These are phyloP conservation scores for Oncorhynchus kisutch DNA, from an alignment of 2,113 vertebrate species.

Conservation along the genomic window DNA sequence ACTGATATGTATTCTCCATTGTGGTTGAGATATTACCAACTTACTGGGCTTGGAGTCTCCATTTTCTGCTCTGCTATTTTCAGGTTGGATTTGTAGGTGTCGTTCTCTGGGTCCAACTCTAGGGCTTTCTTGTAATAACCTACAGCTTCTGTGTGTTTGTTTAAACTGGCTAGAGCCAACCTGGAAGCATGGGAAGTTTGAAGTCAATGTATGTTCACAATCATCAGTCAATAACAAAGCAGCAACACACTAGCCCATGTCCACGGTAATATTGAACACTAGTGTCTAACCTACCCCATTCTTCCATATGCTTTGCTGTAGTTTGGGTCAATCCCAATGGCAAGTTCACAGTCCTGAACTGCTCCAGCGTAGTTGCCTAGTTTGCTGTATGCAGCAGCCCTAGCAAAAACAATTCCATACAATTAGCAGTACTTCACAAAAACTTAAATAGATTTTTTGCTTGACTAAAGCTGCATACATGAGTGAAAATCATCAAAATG, in stretches of 20 bases:
- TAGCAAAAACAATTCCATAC: conserved; percentile 44
- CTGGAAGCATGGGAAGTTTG: conserved; percentile 54
- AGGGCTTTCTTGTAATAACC: conserved; percentile 90
- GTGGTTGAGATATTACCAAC: conserved; percentile 36
- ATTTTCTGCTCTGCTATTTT: conserved; percentile 94
- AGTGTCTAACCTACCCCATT: conserved; percentile 83
- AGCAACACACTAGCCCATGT: background rate
- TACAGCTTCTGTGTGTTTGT: conserved; percentile 89
- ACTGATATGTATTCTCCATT: background rate
- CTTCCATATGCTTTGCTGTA: conserved; percentile 98
- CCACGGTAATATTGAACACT: background rate
- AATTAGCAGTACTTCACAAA: background rate
- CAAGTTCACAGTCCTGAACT: conserved; percentile 90
- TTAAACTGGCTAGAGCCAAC: conserved; percentile 89
- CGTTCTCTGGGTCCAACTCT: conserved; percentile 94
- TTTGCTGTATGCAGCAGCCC: conserved; percentile 95
- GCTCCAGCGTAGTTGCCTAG: conserved; percentile 92
- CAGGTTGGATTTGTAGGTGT: conserved; percentile 91
- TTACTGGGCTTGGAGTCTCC: conserved; percentile 87
- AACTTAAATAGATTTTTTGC: background rate
- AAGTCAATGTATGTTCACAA: background rate
- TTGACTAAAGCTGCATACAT: background rate
- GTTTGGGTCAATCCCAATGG: conserved; percentile 89
- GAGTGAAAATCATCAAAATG: background rate
- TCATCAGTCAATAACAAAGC: background rate